A percentile compares a stretch with the other conserved stretches of the same genome.
Evolutionary conservation across 2,797 vertebrate genomes (phyloP).

Genomic region (Danio aesculapii): DNA sequence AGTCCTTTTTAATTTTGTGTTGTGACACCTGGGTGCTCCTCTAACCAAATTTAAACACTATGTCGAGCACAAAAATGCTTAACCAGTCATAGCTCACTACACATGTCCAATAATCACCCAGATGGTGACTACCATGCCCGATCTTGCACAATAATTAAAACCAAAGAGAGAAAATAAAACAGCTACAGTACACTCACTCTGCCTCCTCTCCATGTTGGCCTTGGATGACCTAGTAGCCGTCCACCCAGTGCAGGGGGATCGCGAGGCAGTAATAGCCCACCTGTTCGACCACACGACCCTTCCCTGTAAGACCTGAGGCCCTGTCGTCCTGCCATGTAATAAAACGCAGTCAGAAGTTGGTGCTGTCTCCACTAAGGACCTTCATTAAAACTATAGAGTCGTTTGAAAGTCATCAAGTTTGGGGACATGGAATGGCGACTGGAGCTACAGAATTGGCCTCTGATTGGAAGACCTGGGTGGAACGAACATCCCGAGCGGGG

Average conservation of each 20-base stretch:
- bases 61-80: constrained; percentile 50
- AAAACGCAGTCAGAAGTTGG: constrained; percentile 28
- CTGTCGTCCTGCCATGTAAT: constrained; percentile 44
- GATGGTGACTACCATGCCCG: constrained; percentile 55
- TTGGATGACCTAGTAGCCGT: constrained; percentile 49
- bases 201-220: constrained; percentile 47
- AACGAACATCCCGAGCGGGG: neutral
- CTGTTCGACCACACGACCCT: constrained; percentile 47
- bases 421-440: neutral
- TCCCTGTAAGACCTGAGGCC: constrained; percentile 42
- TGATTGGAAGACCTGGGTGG: constrained; percentile 39
- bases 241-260: constrained; percentile 34
- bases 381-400: constrained; percentile 49
- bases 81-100: constrained; percentile 49
- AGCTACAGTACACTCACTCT: constrained; percentile 55
- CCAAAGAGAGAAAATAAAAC: constrained; percentile 23
- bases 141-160: constrained; percentile 58
- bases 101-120: constrained; percentile 64
- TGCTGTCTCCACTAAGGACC: constrained; percentile 28
- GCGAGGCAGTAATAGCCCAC: constrained; percentile 57
- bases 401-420: constrained; percentile 58
- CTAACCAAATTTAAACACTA: constrained; percentile 51
- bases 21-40: constrained; percentile 53
- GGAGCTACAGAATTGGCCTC: constrained; percentile 1
- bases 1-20: constrained; percentile 21